Percentiles rank a stretch among this genome's conserved stretches.
These are phyloP conservation scores for Anagrus nilaparvatae DNA, from an alignment of 1,140 invertebrate species.

Conservation along the genomic window DNA sequence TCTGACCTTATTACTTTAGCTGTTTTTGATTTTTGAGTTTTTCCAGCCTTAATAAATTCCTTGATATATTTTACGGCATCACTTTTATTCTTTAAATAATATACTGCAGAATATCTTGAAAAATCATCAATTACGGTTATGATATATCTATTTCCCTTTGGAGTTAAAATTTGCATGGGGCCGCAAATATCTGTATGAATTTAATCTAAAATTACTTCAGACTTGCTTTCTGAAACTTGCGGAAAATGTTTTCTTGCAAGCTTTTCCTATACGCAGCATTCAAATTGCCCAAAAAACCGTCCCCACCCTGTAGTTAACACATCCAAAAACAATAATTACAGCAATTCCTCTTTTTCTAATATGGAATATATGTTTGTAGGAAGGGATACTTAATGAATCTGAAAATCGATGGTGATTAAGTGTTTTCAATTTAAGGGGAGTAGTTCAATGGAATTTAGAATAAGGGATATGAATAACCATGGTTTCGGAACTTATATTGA, in stretches of 20 bases:
- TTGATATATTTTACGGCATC: constrained; percentile 13
- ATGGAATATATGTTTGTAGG: too few relatives aligned
- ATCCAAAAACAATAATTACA: too few relatives aligned
- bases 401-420: too few relatives aligned
- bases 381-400: too few relatives aligned
- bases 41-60: constrained; percentile 15
- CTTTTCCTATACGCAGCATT: constrained; percentile 15
- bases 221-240: constrained; percentile 9
- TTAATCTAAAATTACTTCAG: constrained; percentile 11
- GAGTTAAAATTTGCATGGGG: constrained; percentile 12
- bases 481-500: too few relatives aligned
- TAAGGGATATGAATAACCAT: too few relatives aligned
- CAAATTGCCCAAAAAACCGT: too few relatives aligned
- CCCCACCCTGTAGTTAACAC: too few relatives aligned
- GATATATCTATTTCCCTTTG: constrained; percentile 14
- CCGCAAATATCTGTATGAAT: constrained; percentile 21
- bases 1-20: constrained; percentile 23
- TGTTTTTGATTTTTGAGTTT: constrained; percentile 15
- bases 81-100: constrained; percentile 16
- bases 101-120: constrained; percentile 14
- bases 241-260: constrained; percentile 15
- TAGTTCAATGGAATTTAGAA: too few relatives aligned
- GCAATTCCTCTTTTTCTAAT: too few relatives aligned
- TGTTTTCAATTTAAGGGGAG: too few relatives aligned
- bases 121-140: constrained; percentile 23